Base-by-base conservation (phyloP, 35 echinoderm and acorn worm species). In the Ophioderma brevispina region DNA sequence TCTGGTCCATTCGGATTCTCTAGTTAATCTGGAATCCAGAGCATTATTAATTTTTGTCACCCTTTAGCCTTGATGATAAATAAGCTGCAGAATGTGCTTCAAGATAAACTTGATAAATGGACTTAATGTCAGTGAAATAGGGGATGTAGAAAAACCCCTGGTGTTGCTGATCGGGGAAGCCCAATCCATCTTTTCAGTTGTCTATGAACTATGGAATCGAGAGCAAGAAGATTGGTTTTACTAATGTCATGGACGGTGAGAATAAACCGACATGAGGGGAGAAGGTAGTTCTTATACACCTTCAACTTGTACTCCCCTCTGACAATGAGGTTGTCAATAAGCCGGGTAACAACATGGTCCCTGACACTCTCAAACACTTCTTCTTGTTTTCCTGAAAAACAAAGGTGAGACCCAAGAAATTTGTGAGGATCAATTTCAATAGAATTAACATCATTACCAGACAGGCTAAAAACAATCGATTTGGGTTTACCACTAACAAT, bases 31-130 rank as follows among this genome's bases (percentile, higher is more conserved):
- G n/a, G n/a, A n/a, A n/a, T n/a, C n/a, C n/a, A n/a, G n/a, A n/a
- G n/a, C n/a, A n/a, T n/a, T n/a, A n/a, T n/a, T n/a, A n/a, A n/a
- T n/a, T n/a, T n/a, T n/a, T n/a, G n/a, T n/a, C n/a, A n/a, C n/a
- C n/a, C n/a, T n/a, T n/a, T n/a, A 70, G 59, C 59, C 59, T 70
- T 70, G 59, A 25, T 70, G 59, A 70, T 25, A 70, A 70, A 70
- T 13, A 25, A 30, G 59, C 59, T 70, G 59, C 10, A 25, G 59
- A 8, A 70, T 70, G 59, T 3, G 59, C 59, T 70, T 70, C 59
- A 25, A 70, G 59, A 25, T 70, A 70, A 6, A 70, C 5, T 25
- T 70, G 59, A 70, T 70, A 25, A 30, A 70, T 70, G 23, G 59
- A 70, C 23, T 70, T 70, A 2, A 70, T 25, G n/a, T 70, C 59